phyloP scores from a whole-genome alignment of 1,140 invertebrate species.

The Macrobrachium rosenbergii region DNA sequence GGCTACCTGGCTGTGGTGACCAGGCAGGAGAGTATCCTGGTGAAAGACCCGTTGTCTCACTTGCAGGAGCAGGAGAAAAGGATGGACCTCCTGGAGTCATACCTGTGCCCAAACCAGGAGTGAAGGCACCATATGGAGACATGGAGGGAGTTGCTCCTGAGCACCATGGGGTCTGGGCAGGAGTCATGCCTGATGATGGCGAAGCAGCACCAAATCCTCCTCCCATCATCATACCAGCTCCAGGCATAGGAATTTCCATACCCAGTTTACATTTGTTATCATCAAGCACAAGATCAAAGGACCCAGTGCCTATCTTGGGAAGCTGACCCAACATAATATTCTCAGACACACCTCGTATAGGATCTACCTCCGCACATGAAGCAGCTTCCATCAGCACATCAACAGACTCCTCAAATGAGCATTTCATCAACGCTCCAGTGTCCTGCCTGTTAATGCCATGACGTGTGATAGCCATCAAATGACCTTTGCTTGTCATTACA shows the following conservation, averaged over 20 bases:
- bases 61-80: constrained; percentile 94
- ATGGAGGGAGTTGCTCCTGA: constrained; percentile 87
- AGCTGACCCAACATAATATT: constrained; percentile 99
- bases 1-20: constrained; percentile 84
- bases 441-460: constrained; percentile 99
- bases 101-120: constrained; percentile 86
- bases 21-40: constrained; percentile 84
- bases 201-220: constrained; percentile 89
- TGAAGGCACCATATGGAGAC: constrained; percentile 83
- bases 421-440: constrained; percentile 97
- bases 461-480: constrained; percentile 99
- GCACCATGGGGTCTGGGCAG: constrained; percentile 95
- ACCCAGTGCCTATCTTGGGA: constrained; percentile 93
- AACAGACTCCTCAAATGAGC: constrained; percentile 94
- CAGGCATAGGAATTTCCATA: constrained; percentile 92
- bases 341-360: constrained; percentile 98
- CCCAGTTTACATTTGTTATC: constrained; percentile 98
- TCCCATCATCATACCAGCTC: constrained; percentile 82
- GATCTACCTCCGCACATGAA: constrained; percentile 96
- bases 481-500: constrained; percentile 99
- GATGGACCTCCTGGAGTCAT: constrained; percentile 97
- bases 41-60: constrained; percentile 90
- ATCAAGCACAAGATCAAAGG: constrained; percentile 96
- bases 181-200: constrained; percentile 84
- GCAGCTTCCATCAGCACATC: constrained; percentile 99